phyloP scores from a whole-genome alignment of 1,140 invertebrate species.

The Rhagoletis pomonella region DNA sequence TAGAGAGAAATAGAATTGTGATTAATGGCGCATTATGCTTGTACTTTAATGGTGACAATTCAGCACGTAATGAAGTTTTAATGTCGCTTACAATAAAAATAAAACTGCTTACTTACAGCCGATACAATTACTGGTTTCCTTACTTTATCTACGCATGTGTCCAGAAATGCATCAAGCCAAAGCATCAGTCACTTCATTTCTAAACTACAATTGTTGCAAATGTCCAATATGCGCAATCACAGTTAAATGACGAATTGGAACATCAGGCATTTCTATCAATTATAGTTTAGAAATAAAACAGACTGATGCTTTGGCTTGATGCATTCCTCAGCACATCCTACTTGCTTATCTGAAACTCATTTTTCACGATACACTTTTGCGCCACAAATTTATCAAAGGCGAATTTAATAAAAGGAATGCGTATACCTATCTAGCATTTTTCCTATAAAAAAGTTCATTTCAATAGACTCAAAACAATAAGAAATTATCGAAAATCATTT shows the following conservation, averaged over 20 bases:
- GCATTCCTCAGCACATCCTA: no score
- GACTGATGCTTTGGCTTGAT: no score
- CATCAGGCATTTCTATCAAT: no score
- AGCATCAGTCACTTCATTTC: no score
- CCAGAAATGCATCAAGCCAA: no score
- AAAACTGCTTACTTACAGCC: conserved; percentile 27
- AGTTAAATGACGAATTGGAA: no score
- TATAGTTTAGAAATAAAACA: no score
- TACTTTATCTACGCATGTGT: no score
- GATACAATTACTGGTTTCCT: conserved; percentile 1
- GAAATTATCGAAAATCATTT: not conserved
- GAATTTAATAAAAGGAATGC: not conserved
- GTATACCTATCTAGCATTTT: not conserved
- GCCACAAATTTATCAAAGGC: not conserved
- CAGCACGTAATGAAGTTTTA: conserved; percentile 2
- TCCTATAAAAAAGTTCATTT: not conserved
- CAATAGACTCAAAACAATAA: not conserved
- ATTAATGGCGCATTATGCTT: conserved; percentile 44
- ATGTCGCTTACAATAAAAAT: conserved; percentile 41
- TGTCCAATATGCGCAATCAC: no score
- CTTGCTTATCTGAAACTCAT: no score
- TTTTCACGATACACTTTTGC: not conserved
- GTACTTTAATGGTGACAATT: conserved; percentile 19
- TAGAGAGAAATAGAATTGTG: conserved; percentile 11
- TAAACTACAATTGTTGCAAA: not conserved